Base-by-base conservation (phyloP, 2,113 vertebrate genomes). In the Osmerus eperlanus region DNA sequence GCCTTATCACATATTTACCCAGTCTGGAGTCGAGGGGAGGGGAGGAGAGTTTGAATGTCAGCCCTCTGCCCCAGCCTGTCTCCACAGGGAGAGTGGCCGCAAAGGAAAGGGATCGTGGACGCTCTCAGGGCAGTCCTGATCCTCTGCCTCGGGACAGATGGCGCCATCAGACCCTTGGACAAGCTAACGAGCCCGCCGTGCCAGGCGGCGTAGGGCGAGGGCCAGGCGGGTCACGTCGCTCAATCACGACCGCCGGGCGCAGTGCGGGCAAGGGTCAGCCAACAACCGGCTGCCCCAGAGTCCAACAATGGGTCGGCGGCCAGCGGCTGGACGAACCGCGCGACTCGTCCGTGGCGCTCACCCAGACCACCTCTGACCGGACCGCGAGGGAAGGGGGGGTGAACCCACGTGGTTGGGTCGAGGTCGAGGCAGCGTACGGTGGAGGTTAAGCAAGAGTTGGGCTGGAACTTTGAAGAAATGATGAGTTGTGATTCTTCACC, bases 81-180 rank as follows among this genome's bases (percentile, higher is more conserved):
- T 51, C 52, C 70, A 75, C 65, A 1, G 65, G 68, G 62, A 62
- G 70, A 70, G 76, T 66, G 81, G 72, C 72, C 69, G 15, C 29
- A n/a, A 16, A 70, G 65, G 2, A 56, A 77, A 78, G 65, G 77
- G 79, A 78, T 61, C 29, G 73, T 47, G 79, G 76, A 32, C 79
- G 68, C 81, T 64, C 80, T 32, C 61, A 79, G 84, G 29, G 59
- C 68, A 32, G 63, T 70, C 47, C 29, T 84, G 83, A 87, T 80
- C 86, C 75, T 75, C 68, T 71, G 78, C 79, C 81, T 68, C 41
- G 73, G 80, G 84, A 87, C 89, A 91, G 90, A 91, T 87, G 89
- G 89, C 79, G 62, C 73, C 70, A 67, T 82, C 63, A 60, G 77
- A 78, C 86, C 82, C 73, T 77, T 65, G 71, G 76, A 82, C 81